phyloP scores from a whole-genome alignment of 2,113 vertebrate species.

The Python bivittatus region DNA sequence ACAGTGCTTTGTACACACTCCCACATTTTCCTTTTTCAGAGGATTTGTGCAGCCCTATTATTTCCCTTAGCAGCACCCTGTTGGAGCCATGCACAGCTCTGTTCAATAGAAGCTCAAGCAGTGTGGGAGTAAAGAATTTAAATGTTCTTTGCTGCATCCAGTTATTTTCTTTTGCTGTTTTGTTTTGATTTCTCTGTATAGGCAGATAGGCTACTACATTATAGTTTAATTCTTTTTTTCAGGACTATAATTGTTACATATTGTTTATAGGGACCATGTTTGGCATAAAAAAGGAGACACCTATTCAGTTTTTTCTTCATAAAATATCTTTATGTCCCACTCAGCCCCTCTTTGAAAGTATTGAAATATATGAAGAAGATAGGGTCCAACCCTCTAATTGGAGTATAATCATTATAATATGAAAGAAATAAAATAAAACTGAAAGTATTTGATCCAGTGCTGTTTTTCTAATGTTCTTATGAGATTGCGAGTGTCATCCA shows the following conservation, averaged over 20 bases:
- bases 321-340: background rate
- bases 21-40: background rate
- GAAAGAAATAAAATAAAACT: background rate
- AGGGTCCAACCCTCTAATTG: background rate
- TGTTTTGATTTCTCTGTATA: slow-evolving; percentile 20
- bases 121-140: background rate
- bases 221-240: slow-evolving; percentile 25
- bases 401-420: background rate
- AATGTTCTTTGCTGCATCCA: slow-evolving; percentile 3
- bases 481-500: background rate
- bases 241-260: background rate
- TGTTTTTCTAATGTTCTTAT: background rate
- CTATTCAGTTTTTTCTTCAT: background rate
- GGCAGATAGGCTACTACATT: slow-evolving; percentile 6
- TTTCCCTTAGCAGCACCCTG: slow-evolving; percentile 23
- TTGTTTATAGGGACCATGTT: background rate
- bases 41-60: background rate
- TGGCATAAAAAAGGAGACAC: background rate
- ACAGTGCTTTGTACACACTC: background rate
- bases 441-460: background rate
- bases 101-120: slow-evolving; percentile 26
- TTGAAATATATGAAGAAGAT: background rate
- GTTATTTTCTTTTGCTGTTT: slow-evolving; percentile 2
- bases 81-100: slow-evolving; percentile 38
- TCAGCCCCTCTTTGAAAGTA: background rate